These are phyloP conservation scores for Aphelinus atriplicis DNA, from an alignment of 1,140 invertebrate species.

Conservation along the genomic window DNA sequence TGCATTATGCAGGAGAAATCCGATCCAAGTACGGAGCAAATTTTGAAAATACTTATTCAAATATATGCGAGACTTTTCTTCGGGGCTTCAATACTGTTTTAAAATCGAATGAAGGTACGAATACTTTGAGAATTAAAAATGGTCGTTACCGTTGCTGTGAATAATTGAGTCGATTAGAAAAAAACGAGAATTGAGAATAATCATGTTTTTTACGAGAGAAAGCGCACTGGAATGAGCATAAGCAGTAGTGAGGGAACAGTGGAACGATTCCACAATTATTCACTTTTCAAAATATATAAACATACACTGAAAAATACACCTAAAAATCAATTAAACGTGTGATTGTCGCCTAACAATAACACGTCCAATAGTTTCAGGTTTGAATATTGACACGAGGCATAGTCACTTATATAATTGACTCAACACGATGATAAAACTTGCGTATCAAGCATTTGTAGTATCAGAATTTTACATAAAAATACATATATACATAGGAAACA, in stretches of 20 bases:
- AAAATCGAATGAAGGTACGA: too few species aligned
- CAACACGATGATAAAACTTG: neutral
- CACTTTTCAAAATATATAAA: neutral
- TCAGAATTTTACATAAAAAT: slow-evolving; percentile 18
- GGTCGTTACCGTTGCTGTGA: too few species aligned
- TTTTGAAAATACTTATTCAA: too few species aligned
- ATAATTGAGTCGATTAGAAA: neutral
- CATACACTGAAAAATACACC: slow-evolving; percentile 18
- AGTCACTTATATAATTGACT: slow-evolving; percentile 22
- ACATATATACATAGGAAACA: slow-evolving; percentile 20
- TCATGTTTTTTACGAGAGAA: too few species aligned
- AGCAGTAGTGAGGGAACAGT: too few species aligned
- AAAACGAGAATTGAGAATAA: too few species aligned
- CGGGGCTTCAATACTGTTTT: too few species aligned
- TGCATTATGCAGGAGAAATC: too few species aligned
- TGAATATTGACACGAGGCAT: neutral
- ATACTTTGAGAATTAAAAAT: too few species aligned
- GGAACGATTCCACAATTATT: slow-evolving; percentile 15
- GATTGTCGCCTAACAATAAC: slow-evolving; percentile 7
- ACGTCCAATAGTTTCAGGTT: neutral
- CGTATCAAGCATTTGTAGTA: neutral
- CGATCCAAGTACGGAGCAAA: too few species aligned
- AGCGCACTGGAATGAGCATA: too few species aligned
- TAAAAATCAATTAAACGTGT: slow-evolving; percentile 1
- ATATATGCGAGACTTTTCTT: too few species aligned